Base-by-base conservation (phyloP, 2,113 vertebrate species). In the Syngnathus typhle region DNA sequence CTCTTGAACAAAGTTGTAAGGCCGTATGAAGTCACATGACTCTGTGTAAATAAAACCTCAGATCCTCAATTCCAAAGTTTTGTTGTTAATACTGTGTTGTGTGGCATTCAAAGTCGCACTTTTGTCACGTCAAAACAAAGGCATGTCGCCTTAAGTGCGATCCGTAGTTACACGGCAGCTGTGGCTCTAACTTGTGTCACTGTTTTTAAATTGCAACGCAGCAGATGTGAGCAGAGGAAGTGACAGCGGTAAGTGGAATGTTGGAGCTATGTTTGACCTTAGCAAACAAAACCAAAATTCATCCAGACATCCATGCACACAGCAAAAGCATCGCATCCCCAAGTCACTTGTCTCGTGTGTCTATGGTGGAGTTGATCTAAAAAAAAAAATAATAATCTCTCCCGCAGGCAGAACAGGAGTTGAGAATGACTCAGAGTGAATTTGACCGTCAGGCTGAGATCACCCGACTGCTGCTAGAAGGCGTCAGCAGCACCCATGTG, bases 381-480 rank as follows among this genome's bases (percentile, higher is more conserved):
- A 46, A 46, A 46, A 39, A 39, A 23, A 36, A 60, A 23, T 23
- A 23, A 23, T 23, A 27, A n/a, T 12, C 32, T 64, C 38, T 23
- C 63, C 3, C 0, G 60, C 76, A 99, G 97, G 94, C 94, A 27
- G 97, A 99, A 85, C 96, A 97, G 90, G 97, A 98, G 90, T 84
- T 99, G 58, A 90, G 94, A 82, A 95, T 98, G 89, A 95, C 95
- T 55, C 96, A 98, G 88, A 98, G 96, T 47, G 97, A 99, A 72
- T 99, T 99, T 76, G 97, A 99, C 84, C 92, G 96, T 11, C 97
- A 99, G 75, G 96, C 96, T 16, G 97, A 98, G 90, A 98, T 99
- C 86, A 98, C 96, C 81, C 90, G 96, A 38, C 93, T 98, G 75
- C 93, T 99, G 75, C 88, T 99, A 47, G 97, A 98, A 70, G 97